Conservation (phyloP, 2,888 invertebrate species). For the Eilema depressum region DNA sequence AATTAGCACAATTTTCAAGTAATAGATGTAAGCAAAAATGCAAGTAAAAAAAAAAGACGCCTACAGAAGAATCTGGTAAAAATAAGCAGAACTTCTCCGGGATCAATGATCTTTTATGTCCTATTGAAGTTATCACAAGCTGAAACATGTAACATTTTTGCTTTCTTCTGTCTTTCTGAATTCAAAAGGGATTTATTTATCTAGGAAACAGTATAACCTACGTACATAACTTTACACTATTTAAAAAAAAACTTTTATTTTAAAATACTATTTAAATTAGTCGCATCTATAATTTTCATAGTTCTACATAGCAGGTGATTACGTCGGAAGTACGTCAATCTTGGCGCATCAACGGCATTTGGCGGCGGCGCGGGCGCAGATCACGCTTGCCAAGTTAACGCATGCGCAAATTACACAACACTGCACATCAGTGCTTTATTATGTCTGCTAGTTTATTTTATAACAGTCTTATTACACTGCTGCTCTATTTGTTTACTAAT, state of each 20-base stretch:
- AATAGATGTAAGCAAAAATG: no score
- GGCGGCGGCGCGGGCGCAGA: constrained; percentile 29
- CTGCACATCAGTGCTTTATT: constrained; percentile 40
- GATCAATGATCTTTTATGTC: background rate
- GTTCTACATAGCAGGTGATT: constrained; percentile 37
- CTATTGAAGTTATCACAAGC: no score
- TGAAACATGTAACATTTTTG: background rate
- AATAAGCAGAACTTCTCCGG: background rate
- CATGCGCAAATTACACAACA: constrained; percentile 43
- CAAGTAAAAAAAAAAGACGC: no score
- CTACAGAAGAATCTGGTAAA: background rate
- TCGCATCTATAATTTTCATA: constrained; percentile 29
- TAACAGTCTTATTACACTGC: constrained; percentile 27
- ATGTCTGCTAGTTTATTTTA: constrained; percentile 45
- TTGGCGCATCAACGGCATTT: constrained; percentile 22
- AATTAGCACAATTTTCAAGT: background rate
- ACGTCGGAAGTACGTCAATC: constrained; percentile 55
- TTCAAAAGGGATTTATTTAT: background rate
- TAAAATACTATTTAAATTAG: constrained; percentile 9
- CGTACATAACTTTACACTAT: background rate
- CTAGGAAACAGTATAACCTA: background rate
- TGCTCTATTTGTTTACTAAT: background rate
- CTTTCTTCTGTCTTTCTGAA: background rate
- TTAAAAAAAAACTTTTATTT: background rate
- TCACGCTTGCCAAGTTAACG: constrained; percentile 31